These are phyloP conservation scores for Distichodus sexfasciatus DNA, from an alignment of 2,797 vertebrate species.

Conservation along the genomic window DNA sequence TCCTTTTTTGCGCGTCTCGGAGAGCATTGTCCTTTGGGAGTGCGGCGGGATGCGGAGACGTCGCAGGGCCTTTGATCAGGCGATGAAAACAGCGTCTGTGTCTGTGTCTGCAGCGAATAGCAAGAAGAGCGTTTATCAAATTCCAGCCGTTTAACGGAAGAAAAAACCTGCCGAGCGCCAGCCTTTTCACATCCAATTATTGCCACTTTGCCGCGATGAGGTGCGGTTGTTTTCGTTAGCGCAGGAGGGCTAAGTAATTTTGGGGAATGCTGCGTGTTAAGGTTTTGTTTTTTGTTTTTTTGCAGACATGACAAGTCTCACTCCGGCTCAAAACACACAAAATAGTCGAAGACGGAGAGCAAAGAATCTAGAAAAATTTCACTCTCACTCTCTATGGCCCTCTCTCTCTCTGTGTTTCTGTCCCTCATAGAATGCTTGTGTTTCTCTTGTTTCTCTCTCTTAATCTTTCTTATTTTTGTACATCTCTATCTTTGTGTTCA, in stretches of 20 bases:
- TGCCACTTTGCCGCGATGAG: conserved; percentile 21
- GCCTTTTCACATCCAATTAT: conserved; percentile 50
- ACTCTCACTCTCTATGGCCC: neutral
- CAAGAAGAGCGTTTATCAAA: conserved; percentile 20
- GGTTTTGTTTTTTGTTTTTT: conserved; percentile 21
- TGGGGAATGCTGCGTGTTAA: conserved; percentile 34
- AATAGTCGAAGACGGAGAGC: no score
- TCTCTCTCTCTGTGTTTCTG: neutral
- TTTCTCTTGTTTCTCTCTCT: neutral
- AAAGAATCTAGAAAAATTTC: no score
- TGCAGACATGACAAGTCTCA: conserved; percentile 43
- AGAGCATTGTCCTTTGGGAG: conserved; percentile 15
- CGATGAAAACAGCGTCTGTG: neutral
- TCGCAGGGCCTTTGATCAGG: neutral
- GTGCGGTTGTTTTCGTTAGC: neutral
- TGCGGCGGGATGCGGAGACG: neutral
- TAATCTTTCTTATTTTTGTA: neutral
- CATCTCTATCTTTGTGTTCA: neutral
- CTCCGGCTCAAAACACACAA: no score
- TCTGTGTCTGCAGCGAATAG: neutral
- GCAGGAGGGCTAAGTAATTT: conserved; percentile 32
- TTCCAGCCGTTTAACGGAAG: conserved; percentile 20
- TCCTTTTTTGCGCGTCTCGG: neutral
- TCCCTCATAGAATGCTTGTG: neutral
- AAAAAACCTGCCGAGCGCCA: conserved; percentile 5